Evolutionary conservation across 2,797 vertebrate genomes (phyloP).

Genomic region (Phylloscopus collybita): DNA sequence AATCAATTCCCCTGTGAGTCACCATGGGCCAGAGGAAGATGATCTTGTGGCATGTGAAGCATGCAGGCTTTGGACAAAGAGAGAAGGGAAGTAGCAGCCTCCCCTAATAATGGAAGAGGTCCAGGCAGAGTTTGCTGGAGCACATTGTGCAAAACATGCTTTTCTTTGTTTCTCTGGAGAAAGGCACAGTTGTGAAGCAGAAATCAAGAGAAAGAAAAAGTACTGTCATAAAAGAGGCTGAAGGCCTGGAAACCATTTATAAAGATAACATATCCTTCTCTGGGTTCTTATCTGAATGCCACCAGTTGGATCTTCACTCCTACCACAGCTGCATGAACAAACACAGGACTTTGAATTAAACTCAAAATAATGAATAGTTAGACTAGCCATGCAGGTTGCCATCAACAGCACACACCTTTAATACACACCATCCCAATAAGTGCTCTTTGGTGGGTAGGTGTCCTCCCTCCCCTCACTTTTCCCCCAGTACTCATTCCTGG

Average conservation of each 20-base stretch:
- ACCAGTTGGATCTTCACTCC: background rate
- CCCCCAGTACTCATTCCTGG: background rate
- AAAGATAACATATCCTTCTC: background rate
- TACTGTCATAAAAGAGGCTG: background rate
- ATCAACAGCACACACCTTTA: background rate
- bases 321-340: background rate
- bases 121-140: background rate
- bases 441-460: background rate
- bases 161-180: background rate
- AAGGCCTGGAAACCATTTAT: background rate
- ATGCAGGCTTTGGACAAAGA: conserved; percentile 29
- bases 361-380: background rate
- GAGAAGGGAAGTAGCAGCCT: background rate
- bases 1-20: background rate
- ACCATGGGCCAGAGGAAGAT: background rate
- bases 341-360: background rate
- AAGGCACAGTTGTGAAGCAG: background rate
- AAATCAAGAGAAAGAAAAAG: background rate
- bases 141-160: background rate
- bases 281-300: background rate
- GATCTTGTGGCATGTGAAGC: conserved; percentile 35
- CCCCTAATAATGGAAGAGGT: background rate
- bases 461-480: background rate
- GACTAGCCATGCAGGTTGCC: background rate
- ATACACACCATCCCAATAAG: background rate